phyloP scores from a whole-genome alignment of 1,140 invertebrate genomes.

The Teleopsis dalmanni region DNA sequence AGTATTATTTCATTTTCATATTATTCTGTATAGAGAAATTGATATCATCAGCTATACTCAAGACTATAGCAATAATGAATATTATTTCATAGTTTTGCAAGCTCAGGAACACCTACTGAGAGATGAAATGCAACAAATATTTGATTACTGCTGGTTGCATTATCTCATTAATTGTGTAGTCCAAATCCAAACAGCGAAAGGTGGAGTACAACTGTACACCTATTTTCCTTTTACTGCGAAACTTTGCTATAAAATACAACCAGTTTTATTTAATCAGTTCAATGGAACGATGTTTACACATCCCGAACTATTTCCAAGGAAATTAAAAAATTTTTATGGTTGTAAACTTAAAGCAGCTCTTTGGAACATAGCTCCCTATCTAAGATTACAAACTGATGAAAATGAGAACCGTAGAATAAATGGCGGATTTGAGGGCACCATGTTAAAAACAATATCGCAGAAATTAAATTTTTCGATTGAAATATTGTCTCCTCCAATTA shows the following conservation, averaged over 20 bases:
- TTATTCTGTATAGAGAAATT: slow-evolving; percentile 8
- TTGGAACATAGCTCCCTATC: slow-evolving; percentile 23
- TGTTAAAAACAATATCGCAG: slow-evolving; percentile 16
- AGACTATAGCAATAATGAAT: slow-evolving; percentile 31
- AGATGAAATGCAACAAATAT: slow-evolving; percentile 28
- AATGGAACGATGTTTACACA: slow-evolving; percentile 19
- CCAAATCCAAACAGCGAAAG: slow-evolving; percentile 26
- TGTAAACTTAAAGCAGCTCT: slow-evolving; percentile 22
- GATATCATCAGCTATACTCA: slow-evolving; percentile 21
- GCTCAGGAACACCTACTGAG: slow-evolving; percentile 18
- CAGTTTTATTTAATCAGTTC: slow-evolving; percentile 29
- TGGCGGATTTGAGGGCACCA: slow-evolving; percentile 23
- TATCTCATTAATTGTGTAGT: slow-evolving; percentile 34
- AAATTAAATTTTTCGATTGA: slow-evolving; percentile 8
- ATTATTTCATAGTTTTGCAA: slow-evolving; percentile 36
- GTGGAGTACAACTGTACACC: slow-evolving; percentile 29
- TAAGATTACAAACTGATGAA: slow-evolving; percentile 5
- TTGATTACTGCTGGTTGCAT: slow-evolving; percentile 30
- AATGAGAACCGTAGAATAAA: not conserved
- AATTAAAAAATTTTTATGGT: slow-evolving; percentile 27
- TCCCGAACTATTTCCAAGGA: slow-evolving; percentile 23
- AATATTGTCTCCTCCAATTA: slow-evolving; percentile 3
- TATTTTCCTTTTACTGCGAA: slow-evolving; percentile 22
- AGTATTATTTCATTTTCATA: not conserved
- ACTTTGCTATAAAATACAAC: slow-evolving; percentile 17